These are phyloP conservation scores for Salarias fasciatus DNA, from an alignment of 2,797 vertebrate species.

Conservation along the genomic window DNA sequence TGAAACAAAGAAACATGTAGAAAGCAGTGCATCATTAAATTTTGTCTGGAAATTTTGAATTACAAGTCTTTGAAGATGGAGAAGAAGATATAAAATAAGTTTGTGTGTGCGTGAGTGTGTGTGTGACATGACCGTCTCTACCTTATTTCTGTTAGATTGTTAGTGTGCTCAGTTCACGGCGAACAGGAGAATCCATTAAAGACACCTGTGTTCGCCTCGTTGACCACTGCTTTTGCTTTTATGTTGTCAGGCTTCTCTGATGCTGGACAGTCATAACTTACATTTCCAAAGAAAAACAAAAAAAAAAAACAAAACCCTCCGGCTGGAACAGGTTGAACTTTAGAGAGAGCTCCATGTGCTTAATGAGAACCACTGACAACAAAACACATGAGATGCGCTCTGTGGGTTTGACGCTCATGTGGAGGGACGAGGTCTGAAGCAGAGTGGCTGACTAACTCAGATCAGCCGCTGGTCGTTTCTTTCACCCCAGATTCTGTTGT, in stretches of 20 bases:
- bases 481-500: slow-evolving; percentile 36
- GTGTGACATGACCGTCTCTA: no score
- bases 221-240: neutral
- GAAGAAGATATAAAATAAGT: neutral
- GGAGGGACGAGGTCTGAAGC: slow-evolving; percentile 4
- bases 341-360: slow-evolving; percentile 1
- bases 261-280: neutral
- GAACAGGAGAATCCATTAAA: neutral
- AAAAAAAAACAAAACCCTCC: neutral
- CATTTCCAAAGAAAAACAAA: neutral
- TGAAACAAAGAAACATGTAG: no score
- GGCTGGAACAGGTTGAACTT: slow-evolving; percentile 7
- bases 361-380: slow-evolving; percentile 19
- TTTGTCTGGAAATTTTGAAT: neutral
- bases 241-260: neutral
- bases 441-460: slow-evolving; percentile 38
- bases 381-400: neutral
- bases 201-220: neutral
- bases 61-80: neutral
- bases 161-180: neutral
- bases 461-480: slow-evolving; percentile 40
- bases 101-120: no score
- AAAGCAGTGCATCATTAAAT: no score
- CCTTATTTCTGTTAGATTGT: neutral
- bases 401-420: neutral